A percentile compares a stretch with the other conserved stretches of the same genome.
These are phyloP conservation scores for Carduelis carduelis DNA, from an alignment of 2,797 vertebrate genomes.

Conservation along the genomic window DNA sequence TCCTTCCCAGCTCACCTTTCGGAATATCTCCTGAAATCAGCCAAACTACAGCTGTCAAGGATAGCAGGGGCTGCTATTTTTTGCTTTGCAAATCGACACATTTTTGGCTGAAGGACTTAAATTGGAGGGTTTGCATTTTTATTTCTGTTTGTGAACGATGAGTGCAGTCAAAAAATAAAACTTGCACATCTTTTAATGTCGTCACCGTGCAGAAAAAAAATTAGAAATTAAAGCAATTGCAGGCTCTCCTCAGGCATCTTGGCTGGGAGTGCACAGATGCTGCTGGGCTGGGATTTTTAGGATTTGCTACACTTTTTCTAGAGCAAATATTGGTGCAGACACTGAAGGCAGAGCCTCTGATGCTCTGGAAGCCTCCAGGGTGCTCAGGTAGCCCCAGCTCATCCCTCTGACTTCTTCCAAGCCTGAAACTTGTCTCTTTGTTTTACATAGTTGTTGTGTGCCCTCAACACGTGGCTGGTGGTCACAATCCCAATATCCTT, in stretches of 20 bases:
- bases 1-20: slow-evolving; percentile 31
- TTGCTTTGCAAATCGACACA: not conserved
- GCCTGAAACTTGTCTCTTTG: not conserved
- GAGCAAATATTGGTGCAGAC: not conserved
- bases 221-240: not conserved
- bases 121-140: not conserved
- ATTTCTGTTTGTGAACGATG: not conserved
- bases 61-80: not conserved
- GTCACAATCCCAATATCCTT: not conserved
- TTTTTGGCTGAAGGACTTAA: slow-evolving; percentile 24
- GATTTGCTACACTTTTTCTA: not conserved
- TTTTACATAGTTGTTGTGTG: not conserved
- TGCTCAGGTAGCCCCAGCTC: not conserved
- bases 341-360: not conserved
- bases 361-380: not conserved
- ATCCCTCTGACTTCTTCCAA: not conserved
- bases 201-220: fast-evolving
- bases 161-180: not conserved
- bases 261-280: not conserved
- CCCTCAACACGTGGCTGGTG: not conserved
- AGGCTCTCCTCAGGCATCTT: not conserved
- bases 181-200: not conserved
- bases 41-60: not conserved
- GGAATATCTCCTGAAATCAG: slow-evolving; percentile 18
- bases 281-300: not conserved